Percentiles rank a stretch among this genome's conserved stretches.
These are phyloP conservation scores for Spodoptera picta DNA, from an alignment of 2,888 invertebrate species.

Conservation along the genomic window DNA sequence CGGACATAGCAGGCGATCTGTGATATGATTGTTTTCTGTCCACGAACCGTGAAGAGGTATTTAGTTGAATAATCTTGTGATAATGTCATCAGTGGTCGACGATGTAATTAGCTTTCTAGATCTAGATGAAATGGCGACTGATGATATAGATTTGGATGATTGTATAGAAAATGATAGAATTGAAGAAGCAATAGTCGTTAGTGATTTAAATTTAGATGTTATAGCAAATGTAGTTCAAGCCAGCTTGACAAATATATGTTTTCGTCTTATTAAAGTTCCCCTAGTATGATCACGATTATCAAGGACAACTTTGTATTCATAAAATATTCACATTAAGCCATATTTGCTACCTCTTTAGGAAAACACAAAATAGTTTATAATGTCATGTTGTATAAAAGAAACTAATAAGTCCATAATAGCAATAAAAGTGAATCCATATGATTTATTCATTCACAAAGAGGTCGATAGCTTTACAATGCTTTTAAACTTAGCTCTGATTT, in stretches of 20 bases:
- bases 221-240: no score
- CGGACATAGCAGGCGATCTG: slow-evolving; percentile 40
- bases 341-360: neutral
- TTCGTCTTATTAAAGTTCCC: no score
- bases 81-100: slow-evolving; percentile 62
- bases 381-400: neutral
- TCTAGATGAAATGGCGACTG: slow-evolving; percentile 22
- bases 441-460: slow-evolving; percentile 30
- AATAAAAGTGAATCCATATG: slow-evolving; percentile 8
- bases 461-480: slow-evolving; percentile 42
- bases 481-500: slow-evolving; percentile 40
- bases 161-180: neutral
- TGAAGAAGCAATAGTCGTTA: neutral
- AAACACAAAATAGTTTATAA: neutral
- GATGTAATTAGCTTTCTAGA: slow-evolving; percentile 51
- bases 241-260: no score
- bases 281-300: no score
- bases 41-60: slow-evolving; percentile 47
- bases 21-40: slow-evolving; percentile 54
- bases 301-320: no score
- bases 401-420: neutral
- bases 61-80: slow-evolving; percentile 57
- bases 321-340: no score
- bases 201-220: neutral
- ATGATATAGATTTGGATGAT: slow-evolving; percentile 10